Base-by-base conservation (phyloP, 2,113 vertebrate genomes). In the Dromas ardeola region DNA sequence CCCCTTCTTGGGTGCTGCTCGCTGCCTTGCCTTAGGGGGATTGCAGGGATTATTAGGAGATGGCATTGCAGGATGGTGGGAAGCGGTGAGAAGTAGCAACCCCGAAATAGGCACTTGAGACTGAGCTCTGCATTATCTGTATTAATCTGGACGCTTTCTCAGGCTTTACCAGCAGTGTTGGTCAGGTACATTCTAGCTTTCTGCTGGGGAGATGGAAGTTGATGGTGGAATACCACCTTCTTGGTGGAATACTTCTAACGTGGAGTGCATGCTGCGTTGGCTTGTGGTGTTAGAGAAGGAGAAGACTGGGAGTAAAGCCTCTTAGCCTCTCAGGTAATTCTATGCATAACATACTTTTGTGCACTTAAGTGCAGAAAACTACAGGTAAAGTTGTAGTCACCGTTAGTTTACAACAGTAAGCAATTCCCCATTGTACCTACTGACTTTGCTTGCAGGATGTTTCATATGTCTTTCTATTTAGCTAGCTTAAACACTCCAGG, bases 1-100 rank as follows among this genome's bases (percentile, higher is more conserved):
- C 11, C 40, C 9, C 21, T 76, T 79, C 58, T 55, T 66, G 14
- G 13, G 9, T 30, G 30, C n/a, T 32, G 4, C 23, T 62, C 16
- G 7, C 43, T 61, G 18, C 0, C 0, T 18, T 72, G 26, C 18
- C 40, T 59, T 32, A 22, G 25, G 9, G 20, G 26, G 5, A 3
- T 19, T 69, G 63, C 45, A 78, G 65, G n/a, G 38, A 11, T 55
- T 58, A 8, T 34, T 53, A 16, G 42, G 10, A 66, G 9, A 11
- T 70, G 66, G 43, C 42, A 32, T 7, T n/a, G 38, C 55, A 13
- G 13, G 56, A 6, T 49, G 20, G 32, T 20, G 15, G 59, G 55
- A 32, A 55, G 18, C 26, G 53, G 6, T 45, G 25, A 73, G 50
- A 80, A 56, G 67, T 5, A 50, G 15, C 50, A 74, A 26, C 69